Percentiles rank a stretch among this genome's conserved stretches.
Evolutionary conservation across 2,888 invertebrate genomes (phyloP).

Genomic region (Parthenolecanium corni): DNA sequence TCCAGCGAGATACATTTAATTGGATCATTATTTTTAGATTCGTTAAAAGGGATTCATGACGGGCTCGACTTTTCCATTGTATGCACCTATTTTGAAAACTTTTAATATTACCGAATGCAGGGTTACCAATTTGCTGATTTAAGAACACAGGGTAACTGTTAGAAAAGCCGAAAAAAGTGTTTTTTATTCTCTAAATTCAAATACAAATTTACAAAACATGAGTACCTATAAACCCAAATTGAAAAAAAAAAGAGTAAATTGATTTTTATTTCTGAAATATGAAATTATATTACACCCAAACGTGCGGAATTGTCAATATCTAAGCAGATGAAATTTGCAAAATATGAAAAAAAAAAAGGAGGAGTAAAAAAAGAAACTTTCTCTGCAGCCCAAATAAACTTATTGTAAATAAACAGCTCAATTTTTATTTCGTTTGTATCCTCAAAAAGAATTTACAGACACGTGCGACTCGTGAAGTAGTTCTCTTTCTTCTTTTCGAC

Average conservation of each 20-base stretch:
- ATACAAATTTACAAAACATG: too few species aligned
- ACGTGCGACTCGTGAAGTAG: constrained; percentile 14
- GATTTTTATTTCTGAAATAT: not conserved
- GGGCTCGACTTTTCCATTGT: too few species aligned
- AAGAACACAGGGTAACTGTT: too few species aligned
- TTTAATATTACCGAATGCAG: too few species aligned
- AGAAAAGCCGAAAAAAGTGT: too few species aligned
- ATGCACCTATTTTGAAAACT: too few species aligned
- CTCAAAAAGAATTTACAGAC: constrained; percentile 22
- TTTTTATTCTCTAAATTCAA: too few species aligned
- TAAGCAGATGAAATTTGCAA: not conserved
- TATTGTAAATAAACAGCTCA: constrained; percentile 19
- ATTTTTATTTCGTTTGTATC: constrained; percentile 16
- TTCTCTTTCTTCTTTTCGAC: not conserved
- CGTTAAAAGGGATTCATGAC: too few species aligned
- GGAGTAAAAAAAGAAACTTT: constrained; percentile 1
- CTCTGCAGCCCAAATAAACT: constrained; percentile 13
- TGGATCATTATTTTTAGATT: too few species aligned
- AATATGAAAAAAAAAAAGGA: not conserved
- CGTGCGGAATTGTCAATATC: constrained; percentile 6
- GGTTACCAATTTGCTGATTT: too few species aligned
- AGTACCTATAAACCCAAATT: too few species aligned
- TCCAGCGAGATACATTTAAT: too few species aligned
- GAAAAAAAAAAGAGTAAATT: not conserved
- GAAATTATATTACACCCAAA: not conserved